Evolutionary conservation across 92 coral and sea anemone species (phyloP).

Genomic region (Epizoanthus stellaris): DNA sequence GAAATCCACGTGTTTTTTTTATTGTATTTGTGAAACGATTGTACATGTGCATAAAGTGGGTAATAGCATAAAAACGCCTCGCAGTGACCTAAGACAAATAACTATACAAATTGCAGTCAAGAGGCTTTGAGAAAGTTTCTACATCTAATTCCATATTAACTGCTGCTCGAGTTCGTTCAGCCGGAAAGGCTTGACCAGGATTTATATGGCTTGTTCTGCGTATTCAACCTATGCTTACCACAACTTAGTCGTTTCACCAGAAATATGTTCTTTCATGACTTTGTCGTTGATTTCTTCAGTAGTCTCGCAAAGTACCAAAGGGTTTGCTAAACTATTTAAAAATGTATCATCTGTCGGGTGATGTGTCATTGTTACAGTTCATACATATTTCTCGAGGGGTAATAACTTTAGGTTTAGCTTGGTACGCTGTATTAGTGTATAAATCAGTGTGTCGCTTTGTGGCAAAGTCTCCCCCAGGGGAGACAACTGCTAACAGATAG

Average conservation of each 20-base stretch:
- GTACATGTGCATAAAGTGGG: conserved; percentile 3
- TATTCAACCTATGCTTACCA: too few species aligned
- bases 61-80: not conserved
- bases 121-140: not conserved
- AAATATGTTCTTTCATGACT: not conserved
- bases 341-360: not conserved
- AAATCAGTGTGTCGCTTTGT: not conserved
- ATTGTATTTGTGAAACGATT: conserved; percentile 4
- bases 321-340: not conserved
- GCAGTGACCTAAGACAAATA: not conserved
- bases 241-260: not conserved
- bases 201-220: not conserved
- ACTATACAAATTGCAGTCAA: not conserved
- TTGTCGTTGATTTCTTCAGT: not conserved
- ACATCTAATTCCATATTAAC: not conserved
- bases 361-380: not conserved
- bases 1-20: conserved; percentile 34
- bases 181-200: not conserved
- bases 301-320: not conserved
- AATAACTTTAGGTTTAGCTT: not conserved
- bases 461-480: not conserved
- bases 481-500: not conserved
- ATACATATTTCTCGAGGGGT: not conserved
- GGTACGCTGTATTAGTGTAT: not conserved
- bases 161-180: not conserved